These are phyloP conservation scores for Nomada ruficornis DNA, from an alignment of 2,888 invertebrate species.

Conservation along the genomic window DNA sequence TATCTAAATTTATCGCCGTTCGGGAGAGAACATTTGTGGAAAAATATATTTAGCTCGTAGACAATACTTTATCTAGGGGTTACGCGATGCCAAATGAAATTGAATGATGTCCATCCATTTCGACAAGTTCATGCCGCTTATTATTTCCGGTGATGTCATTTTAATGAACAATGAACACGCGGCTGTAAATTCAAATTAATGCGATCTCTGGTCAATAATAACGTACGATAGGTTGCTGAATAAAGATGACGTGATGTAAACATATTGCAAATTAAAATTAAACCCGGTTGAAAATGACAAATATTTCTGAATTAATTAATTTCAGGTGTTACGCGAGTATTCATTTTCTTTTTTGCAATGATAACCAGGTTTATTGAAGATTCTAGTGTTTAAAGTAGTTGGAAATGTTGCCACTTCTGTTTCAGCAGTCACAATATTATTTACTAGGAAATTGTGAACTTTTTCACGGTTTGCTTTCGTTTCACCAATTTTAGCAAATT, in stretches of 20 bases:
- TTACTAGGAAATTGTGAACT: too few species aligned
- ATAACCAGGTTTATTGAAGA: too few species aligned
- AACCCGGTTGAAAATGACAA: too few species aligned
- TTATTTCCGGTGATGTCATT: conserved; percentile 37
- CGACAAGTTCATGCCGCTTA: conserved; percentile 35
- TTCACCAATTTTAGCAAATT: conserved; percentile 8
- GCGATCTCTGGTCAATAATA: not conserved
- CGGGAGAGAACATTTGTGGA: not conserved
- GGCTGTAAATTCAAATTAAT: not conserved
- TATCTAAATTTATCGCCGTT: conserved; percentile 2
- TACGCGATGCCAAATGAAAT: conserved; percentile 22
- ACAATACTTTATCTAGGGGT: conserved; percentile 24
- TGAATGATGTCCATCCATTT: conserved; percentile 29
- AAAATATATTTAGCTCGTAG: not conserved
- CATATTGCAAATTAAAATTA: too few species aligned
- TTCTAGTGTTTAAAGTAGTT: too few species aligned
- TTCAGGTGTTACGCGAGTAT: too few species aligned
- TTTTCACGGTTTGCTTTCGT: too few species aligned
- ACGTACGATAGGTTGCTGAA: not conserved
- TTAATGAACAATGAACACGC: conserved; percentile 15
- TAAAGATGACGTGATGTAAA: not conserved
- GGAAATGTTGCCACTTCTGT: too few species aligned
- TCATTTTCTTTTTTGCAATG: too few species aligned
- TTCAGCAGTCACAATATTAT: too few species aligned
- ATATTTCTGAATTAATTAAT: too few species aligned